Evolutionary conservation across 1,140 invertebrate genomes (phyloP).

Genomic region (Drosophila gunungcola): DNA sequence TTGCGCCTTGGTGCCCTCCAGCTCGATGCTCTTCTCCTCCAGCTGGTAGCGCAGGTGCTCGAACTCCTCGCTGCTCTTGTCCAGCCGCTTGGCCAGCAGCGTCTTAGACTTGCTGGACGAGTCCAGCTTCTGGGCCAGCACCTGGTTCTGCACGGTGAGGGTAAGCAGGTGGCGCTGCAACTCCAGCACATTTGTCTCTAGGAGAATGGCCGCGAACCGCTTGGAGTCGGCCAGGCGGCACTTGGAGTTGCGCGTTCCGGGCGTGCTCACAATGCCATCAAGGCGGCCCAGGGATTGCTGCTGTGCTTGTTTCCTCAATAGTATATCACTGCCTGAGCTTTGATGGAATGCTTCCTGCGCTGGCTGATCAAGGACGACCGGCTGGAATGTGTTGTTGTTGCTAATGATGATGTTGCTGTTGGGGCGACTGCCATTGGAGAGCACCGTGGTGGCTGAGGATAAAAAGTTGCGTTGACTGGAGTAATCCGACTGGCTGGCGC

Average conservation of each 20-base stretch:
- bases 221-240: conserved; percentile 87
- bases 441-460: conserved; percentile 81
- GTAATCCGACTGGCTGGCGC: conserved; percentile 76
- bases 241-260: conserved; percentile 85
- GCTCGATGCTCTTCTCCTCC: conserved; percentile 92
- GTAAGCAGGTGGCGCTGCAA: conserved; percentile 93
- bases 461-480: conserved; percentile 83
- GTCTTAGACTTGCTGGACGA: conserved; percentile 88
- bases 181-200: conserved; percentile 92
- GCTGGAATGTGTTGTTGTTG: conserved; percentile 77
- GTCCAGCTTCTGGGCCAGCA: conserved; percentile 89
- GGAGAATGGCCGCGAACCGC: conserved; percentile 92
- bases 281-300: conserved; percentile 84
- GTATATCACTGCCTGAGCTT: conserved; percentile 81
- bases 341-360: conserved; percentile 81
- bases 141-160: conserved; percentile 93
- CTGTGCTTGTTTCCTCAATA: conserved; percentile 32
- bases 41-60: conserved; percentile 93
- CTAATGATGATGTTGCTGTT: conserved; percentile 34
- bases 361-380: conserved; percentile 71
- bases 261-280: conserved; percentile 86
- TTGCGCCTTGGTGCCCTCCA: conserved; percentile 91
- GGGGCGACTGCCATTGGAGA: conserved; percentile 74
- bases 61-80: conserved; percentile 90
- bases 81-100: conserved; percentile 88